Evolutionary conservation across 2,888 invertebrate genomes (phyloP).

Genomic region (Sphaeridia pumilis): DNA sequence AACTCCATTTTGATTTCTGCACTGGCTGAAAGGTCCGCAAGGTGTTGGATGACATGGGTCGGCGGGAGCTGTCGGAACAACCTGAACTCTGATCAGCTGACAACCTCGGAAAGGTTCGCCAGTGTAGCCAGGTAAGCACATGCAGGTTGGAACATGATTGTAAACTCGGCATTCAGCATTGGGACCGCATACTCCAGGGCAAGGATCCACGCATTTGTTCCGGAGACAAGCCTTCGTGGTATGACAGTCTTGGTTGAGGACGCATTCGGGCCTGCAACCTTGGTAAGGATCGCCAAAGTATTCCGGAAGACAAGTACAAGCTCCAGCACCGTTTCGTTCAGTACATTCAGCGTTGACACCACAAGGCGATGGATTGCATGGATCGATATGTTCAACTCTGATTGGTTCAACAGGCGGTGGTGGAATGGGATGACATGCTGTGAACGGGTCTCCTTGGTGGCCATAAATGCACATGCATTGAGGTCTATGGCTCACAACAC

Average conservation of each 20-base stretch:
- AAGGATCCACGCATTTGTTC: slow-evolving; percentile 55
- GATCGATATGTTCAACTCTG: slow-evolving; percentile 6
- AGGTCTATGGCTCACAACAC: slow-evolving; percentile 37
- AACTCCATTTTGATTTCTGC: slow-evolving; percentile 38
- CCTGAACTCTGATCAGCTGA: slow-evolving; percentile 41
- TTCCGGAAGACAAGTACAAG: slow-evolving; percentile 58
- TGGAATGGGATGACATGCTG: slow-evolving; percentile 22
- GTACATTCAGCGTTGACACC: slow-evolving; percentile 56
- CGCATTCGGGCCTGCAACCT: slow-evolving; percentile 73
- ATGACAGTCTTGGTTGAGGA: slow-evolving; percentile 73
- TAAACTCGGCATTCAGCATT: slow-evolving; percentile 53
- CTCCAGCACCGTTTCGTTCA: slow-evolving; percentile 49
- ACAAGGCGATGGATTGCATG: slow-evolving; percentile 17
- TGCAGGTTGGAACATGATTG: slow-evolving; percentile 61
- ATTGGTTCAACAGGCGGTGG: slow-evolving; percentile 11
- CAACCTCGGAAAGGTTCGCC: slow-evolving; percentile 71
- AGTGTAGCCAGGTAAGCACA: slow-evolving; percentile 51
- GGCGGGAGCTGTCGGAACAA: slow-evolving; percentile 2
- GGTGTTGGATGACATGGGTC: slow-evolving; percentile 49
- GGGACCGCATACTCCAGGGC: slow-evolving; percentile 63
- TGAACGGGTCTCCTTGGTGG: slow-evolving; percentile 35
- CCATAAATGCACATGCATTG: slow-evolving; percentile 30
- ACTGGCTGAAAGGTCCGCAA: slow-evolving; percentile 56
- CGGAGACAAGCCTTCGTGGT: slow-evolving; percentile 66
- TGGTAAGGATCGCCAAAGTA: slow-evolving; percentile 66